Percentiles rank a stretch among this genome's conserved stretches.
These are phyloP conservation scores for Dendrocincla tyrannina DNA, from an alignment of 2,797 vertebrate species.

Conservation along the genomic window DNA sequence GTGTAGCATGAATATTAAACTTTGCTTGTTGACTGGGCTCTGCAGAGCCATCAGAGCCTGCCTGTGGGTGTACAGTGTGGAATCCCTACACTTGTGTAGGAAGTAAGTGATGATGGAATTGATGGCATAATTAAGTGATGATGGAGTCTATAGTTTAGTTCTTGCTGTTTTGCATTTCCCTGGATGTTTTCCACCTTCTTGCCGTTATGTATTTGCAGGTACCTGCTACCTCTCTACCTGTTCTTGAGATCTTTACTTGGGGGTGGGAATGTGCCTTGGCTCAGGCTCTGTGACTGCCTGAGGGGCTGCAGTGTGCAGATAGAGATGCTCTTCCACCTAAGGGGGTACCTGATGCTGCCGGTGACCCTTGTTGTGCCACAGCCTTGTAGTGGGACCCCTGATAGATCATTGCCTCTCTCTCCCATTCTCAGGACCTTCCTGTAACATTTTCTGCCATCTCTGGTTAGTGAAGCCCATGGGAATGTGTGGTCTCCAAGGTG, in stretches of 20 bases:
- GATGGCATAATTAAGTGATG: neutral
- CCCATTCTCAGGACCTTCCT: neutral
- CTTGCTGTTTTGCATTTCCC: no score
- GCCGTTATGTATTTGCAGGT: accelerated
- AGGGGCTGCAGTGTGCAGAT: no score
- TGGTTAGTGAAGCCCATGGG: no score
- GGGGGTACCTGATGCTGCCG: neutral
- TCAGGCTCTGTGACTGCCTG: neutral
- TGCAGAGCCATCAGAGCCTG: accelerated
- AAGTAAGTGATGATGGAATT: neutral
- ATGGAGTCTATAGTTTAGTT: accelerated
- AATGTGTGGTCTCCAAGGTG: accelerated
- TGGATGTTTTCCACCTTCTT: neutral
- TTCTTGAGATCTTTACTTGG: neutral
- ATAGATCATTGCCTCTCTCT: neutral
- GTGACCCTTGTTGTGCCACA: neutral
- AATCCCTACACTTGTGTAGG: accelerated
- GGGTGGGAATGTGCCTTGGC: neutral
- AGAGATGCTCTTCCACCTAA: neutral
- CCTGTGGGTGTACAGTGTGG: accelerated
- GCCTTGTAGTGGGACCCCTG: neutral
- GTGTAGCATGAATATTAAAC: accelerated
- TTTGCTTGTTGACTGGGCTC: neutral
- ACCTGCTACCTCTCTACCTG: neutral
- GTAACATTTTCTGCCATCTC: accelerated